Percentiles rank a stretch among this genome's conserved stretches.
These are phyloP conservation scores for Psilanteris sp. DNA, from an alignment of 1,140 invertebrate species.

Conservation along the genomic window DNA sequence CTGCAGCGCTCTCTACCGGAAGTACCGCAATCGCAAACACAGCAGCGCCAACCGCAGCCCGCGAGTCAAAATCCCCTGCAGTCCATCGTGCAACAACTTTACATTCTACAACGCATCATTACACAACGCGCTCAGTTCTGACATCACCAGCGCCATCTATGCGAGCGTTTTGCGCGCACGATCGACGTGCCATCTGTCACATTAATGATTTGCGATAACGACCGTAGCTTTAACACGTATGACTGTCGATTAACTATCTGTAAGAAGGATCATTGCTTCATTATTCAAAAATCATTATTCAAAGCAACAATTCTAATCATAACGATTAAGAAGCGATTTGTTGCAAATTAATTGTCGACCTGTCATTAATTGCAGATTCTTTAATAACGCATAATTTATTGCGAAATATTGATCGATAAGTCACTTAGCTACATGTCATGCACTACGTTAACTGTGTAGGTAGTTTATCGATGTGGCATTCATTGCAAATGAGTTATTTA, in stretches of 20 bases:
- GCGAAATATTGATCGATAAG: neutral
- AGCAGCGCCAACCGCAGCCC: constrained; percentile 66
- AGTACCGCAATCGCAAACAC: constrained; percentile 45
- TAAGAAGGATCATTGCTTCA: neutral
- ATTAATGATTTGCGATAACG: neutral
- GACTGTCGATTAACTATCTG: neutral
- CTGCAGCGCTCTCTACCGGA: constrained; percentile 65
- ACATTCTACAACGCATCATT: constrained; percentile 74
- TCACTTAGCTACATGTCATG: no score
- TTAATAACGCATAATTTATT: neutral
- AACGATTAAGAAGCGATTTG: no score
- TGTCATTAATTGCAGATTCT: neutral
- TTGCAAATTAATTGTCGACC: neutral
- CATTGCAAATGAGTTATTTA: no score
- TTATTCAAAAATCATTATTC: no score
- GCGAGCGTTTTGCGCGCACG: neutral
- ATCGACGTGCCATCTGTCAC: constrained; percentile 14
- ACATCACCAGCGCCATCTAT: constrained; percentile 8
- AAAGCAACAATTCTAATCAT: no score
- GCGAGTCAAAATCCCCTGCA: constrained; percentile 75
- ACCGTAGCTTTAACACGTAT: neutral
- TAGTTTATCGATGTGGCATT: neutral
- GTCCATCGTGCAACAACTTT: constrained; percentile 77
- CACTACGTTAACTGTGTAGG: no score
- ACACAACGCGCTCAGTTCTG: constrained; percentile 73